These are phyloP conservation scores for Panopea generosa DNA, from an alignment of 2,888 invertebrate species.

Conservation along the genomic window DNA sequence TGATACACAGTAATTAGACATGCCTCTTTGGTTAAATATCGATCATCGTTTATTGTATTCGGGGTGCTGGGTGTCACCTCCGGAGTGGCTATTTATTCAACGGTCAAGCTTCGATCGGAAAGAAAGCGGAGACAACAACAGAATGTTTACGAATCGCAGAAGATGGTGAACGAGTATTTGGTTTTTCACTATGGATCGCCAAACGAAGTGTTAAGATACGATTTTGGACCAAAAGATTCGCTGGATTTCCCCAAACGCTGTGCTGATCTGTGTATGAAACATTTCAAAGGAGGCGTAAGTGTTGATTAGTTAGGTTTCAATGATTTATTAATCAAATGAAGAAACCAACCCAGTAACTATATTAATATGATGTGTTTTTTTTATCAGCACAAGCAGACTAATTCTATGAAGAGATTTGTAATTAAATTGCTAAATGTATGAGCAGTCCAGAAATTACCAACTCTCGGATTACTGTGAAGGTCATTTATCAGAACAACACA, in stretches of 20 bases:
- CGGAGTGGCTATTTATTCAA: slow-evolving; percentile 73
- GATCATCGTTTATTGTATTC: slow-evolving; percentile 73
- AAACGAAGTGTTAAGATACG: slow-evolving; percentile 74
- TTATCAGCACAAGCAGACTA: too few species aligned
- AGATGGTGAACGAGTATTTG: slow-evolving; percentile 81
- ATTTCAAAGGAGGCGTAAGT: slow-evolving; percentile 73
- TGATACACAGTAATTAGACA: too few species aligned
- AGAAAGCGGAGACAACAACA: slow-evolving; percentile 35
- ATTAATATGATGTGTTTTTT: too few species aligned
- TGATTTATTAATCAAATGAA: too few species aligned
- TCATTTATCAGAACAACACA: too few species aligned
- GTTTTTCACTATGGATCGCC: slow-evolving; percentile 81
- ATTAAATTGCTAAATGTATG: too few species aligned
- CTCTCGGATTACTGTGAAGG: too few species aligned
- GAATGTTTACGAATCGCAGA: slow-evolving; percentile 81
- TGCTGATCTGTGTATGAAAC: slow-evolving; percentile 81
- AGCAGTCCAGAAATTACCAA: too few species aligned
- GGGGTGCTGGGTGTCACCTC: slow-evolving; percentile 69
- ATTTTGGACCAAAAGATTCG: slow-evolving; percentile 79
- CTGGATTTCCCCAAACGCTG: slow-evolving; percentile 82
- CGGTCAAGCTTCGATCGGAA: slow-evolving; percentile 66
- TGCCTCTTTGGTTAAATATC: slow-evolving; percentile 70
- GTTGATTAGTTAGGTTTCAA: too few species aligned
- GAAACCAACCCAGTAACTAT: too few species aligned
- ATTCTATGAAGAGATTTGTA: too few species aligned